These are phyloP conservation scores for Staurois parvus DNA, from an alignment of 2,797 vertebrate genomes.

Conservation along the genomic window DNA sequence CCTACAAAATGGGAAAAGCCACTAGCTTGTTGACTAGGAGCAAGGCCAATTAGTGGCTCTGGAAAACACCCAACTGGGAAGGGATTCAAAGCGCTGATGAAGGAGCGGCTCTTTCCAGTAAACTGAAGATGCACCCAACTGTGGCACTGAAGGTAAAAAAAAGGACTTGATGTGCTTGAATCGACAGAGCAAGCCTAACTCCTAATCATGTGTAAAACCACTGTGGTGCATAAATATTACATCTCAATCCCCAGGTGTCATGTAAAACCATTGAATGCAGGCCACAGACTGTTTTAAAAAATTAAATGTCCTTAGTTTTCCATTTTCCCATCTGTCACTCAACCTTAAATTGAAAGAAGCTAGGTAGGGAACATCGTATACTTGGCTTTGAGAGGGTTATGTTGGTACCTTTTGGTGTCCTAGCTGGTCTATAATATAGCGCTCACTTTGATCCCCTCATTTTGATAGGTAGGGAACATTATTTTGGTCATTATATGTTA, in stretches of 20 bases:
- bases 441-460: too few species aligned
- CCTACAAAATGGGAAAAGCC: slow-evolving; percentile 61
- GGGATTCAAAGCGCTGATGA: slow-evolving; percentile 55
- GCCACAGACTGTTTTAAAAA: slow-evolving; percentile 6
- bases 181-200: slow-evolving; percentile 31
- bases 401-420: too few species aligned
- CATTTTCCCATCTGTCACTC: slow-evolving; percentile 24
- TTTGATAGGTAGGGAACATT: slow-evolving; percentile 42
- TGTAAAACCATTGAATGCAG: slow-evolving; percentile 25
- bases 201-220: slow-evolving; percentile 55
- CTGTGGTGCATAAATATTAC: slow-evolving; percentile 45
- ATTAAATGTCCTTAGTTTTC: slow-evolving; percentile 4
- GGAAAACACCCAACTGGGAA: slow-evolving; percentile 61
- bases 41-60: slow-evolving; percentile 59
- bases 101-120: slow-evolving; percentile 37
- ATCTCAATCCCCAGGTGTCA: slow-evolving; percentile 35
- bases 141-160: slow-evolving; percentile 29
- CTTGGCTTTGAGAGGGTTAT: too few species aligned
- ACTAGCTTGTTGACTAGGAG: slow-evolving; percentile 60
- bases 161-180: slow-evolving; percentile 35
- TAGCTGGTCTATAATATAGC: too few species aligned
- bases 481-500: neutral
- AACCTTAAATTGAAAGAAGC: neutral
- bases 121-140: slow-evolving; percentile 56
- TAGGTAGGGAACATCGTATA: slow-evolving; percentile 47